phyloP scores from a whole-genome alignment of 2,797 vertebrate species.

The Chromis chromis region DNA sequence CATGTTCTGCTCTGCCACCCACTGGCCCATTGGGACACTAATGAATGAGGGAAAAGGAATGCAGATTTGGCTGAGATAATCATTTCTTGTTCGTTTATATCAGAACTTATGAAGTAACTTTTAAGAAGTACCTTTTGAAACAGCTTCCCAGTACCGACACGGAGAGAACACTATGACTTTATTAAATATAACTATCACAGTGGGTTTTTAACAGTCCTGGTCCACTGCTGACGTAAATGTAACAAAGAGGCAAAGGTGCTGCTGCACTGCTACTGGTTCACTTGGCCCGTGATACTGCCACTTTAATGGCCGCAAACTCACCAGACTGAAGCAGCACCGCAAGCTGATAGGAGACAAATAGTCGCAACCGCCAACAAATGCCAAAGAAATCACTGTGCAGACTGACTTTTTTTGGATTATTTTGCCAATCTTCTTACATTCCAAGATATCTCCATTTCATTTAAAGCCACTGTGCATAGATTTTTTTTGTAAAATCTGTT shows the following conservation, averaged over 20 bases:
- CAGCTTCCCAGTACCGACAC: constrained; percentile 12
- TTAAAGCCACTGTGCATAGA: constrained; percentile 18
- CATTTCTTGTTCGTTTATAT: constrained; percentile 27
- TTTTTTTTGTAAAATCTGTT: background rate
- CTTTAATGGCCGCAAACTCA: constrained; percentile 2
- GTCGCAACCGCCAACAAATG: constrained; percentile 6
- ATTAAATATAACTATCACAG: constrained; percentile 31
- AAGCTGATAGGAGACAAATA: constrained; percentile 1
- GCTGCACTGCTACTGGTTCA: constrained; percentile 21
- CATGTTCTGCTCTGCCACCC: constrained; percentile 21
- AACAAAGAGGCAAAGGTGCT: constrained; percentile 22
- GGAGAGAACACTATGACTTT: background rate
- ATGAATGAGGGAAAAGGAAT: constrained; percentile 19
- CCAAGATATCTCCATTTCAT: constrained; percentile 9
- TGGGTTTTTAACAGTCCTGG: constrained; percentile 29
- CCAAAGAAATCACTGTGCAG: constrained; percentile 4
- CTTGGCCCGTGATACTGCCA: constrained; percentile 7
- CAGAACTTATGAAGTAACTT: background rate
- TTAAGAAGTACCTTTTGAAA: constrained; percentile 13
- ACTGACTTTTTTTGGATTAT: background rate
- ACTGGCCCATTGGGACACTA: constrained; percentile 29
- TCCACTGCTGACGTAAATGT: constrained; percentile 18
- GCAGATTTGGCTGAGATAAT: constrained; percentile 14
- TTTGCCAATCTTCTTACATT: background rate
- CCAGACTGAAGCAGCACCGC: constrained; percentile 10